Conservation (phyloP, 2,888 invertebrate genomes). For the Drosophila limbata region DNA sequence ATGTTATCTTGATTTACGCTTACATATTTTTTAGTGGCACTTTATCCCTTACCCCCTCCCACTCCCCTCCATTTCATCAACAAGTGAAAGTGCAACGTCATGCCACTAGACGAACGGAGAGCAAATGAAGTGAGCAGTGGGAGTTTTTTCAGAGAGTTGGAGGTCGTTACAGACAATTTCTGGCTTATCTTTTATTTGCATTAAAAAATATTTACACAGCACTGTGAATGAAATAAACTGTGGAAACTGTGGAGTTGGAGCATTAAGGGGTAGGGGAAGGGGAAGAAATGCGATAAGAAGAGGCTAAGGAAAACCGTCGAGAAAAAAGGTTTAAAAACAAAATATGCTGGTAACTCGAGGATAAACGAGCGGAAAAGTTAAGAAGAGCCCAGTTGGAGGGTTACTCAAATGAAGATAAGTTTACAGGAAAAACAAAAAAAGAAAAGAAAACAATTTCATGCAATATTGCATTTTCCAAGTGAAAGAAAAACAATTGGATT, state of each 20-base stretch:
- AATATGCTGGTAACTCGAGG: conserved; percentile 24
- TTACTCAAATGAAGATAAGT: conserved; percentile 16
- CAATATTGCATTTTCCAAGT: conserved; percentile 15
- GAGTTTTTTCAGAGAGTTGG: conserved; percentile 39
- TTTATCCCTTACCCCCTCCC: conserved; percentile 3
- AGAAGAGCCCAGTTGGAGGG: conserved; percentile 12
- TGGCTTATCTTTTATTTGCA: conserved; percentile 75
- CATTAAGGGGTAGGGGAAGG: too few species aligned
- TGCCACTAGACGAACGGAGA: conserved; percentile 19
- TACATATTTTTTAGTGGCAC: conserved; percentile 53
- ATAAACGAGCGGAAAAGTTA: conserved; percentile 33
- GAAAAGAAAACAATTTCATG: conserved; percentile 9
- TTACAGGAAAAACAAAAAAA: not conserved
- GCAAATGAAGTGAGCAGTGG: conserved; percentile 31
- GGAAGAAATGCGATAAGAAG: not conserved
- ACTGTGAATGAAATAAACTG: conserved; percentile 46
- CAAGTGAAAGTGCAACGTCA: conserved; percentile 69
- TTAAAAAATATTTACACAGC: conserved; percentile 76
- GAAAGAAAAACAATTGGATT: conserved; percentile 11
- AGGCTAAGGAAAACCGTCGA: conserved; percentile 4
- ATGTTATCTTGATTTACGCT: conserved; percentile 75
- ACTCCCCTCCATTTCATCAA: not conserved
- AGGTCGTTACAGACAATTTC: conserved; percentile 62
- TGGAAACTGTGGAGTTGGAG: not conserved
- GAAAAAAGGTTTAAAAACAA: conserved; percentile 37